Base-by-base conservation (phyloP, 2,888 invertebrate species). In the Cistogaster globosa region DNA sequence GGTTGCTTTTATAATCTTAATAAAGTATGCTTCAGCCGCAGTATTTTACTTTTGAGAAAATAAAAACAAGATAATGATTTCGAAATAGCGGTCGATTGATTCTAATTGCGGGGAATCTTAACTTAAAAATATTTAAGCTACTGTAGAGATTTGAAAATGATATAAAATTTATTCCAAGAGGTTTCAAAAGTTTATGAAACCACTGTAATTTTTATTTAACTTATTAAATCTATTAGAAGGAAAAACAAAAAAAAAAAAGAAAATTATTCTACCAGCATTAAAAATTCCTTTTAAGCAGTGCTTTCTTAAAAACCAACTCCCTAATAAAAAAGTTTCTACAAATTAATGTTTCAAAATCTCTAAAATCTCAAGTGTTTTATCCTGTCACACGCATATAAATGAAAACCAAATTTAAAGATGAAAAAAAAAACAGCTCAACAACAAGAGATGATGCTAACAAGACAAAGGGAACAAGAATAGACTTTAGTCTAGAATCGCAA, bases 341-440 rank as follows among this genome's bases (percentile, higher is more conserved):
- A 78, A 65, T 63, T 48, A 63, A 67, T 51, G 38, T 79, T 76
- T 81, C 32, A 36, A 75, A 80, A 82, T 89, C 88, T 89, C 86
- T 26, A 36, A 75, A 80, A 82, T 89, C 88, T 89, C 86, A 86
- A 89, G 89, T 89, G 88, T 88, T 91, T 90, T 88, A 88, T 88
- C 87, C 89, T 90, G 91, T 91, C 91, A 91, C 89, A 90, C 89
- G 91, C 90, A 90, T 90, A 88, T 89, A 88, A 84, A 87, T 62
- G 87, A 88, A 88, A 32, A 32, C 7, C 14, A 42, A 32, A 36
- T 12, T 32, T 2, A 5, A 53, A 42, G 12, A 20, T 3, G 32
- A 11, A 42, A 32, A 42, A 32, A 26, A 42, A 32, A 32, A 14
- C 26, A 38, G n/a, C 38, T 38, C 0, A 55, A 22, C 18, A 38